These are phyloP conservation scores for Anniella stebbinsi DNA, from an alignment of 2,797 vertebrate genomes.

Conservation along the genomic window DNA sequence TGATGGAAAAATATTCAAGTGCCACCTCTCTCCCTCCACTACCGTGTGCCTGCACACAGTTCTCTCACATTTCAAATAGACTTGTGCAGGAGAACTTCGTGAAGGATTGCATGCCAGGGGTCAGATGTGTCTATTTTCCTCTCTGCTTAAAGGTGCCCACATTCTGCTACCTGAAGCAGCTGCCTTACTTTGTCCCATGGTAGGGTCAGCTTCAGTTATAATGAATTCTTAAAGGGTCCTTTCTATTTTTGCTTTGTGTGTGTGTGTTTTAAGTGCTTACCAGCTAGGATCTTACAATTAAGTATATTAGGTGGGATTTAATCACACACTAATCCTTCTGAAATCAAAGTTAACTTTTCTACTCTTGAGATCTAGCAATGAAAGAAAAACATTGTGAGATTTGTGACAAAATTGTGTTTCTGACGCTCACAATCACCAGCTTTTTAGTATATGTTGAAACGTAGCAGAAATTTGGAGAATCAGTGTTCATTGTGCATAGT, in stretches of 20 bases:
- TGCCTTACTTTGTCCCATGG: not conserved
- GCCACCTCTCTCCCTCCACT: not conserved
- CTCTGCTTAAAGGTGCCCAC: not conserved
- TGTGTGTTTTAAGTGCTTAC: not conserved
- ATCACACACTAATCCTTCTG: not conserved
- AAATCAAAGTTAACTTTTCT: not conserved
- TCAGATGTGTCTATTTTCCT: not conserved
- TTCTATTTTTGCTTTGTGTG: not conserved
- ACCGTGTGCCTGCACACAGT: not conserved
- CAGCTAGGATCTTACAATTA: not conserved
- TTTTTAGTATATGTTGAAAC: not conserved
- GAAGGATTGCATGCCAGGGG: not conserved
- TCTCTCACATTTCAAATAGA: not conserved
- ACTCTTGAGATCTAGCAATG: not conserved
- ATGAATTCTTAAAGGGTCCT: not conserved
- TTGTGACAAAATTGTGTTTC: not conserved
- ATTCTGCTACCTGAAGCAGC: not conserved
- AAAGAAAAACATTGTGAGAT: constrained; percentile 3
- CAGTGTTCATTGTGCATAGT: not conserved
- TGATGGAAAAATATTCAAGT: not conserved
- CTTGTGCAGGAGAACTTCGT: not conserved
- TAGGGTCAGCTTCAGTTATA: not conserved
- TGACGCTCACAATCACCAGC: not conserved
- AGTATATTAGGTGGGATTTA: not conserved
- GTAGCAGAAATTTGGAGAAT: not conserved